These are phyloP conservation scores for Cyclina sinensis DNA, from an alignment of 1,140 invertebrate species.

Conservation along the genomic window DNA sequence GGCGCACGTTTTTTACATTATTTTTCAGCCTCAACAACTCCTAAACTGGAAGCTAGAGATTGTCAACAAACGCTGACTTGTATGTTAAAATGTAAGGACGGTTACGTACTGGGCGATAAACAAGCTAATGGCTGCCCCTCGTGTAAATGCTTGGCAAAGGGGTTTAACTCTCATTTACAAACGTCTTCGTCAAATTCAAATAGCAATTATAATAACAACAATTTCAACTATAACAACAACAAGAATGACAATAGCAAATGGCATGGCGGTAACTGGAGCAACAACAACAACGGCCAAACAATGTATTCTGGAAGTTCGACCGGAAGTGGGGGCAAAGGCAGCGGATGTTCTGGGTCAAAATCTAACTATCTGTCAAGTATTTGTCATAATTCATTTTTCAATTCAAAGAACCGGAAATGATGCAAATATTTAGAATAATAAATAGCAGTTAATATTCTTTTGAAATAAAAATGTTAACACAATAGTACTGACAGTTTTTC, in stretches of 20 bases:
- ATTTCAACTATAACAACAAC: conserved; percentile 9
- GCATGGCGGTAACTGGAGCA: neutral
- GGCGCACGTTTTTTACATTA: too few species aligned
- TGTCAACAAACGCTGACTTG: conserved; percentile 39
- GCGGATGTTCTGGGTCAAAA: conserved; percentile 7
- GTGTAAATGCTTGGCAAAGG: conserved; percentile 44
- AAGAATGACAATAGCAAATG: neutral
- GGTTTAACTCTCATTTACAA: neutral
- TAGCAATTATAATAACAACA: conserved; percentile 1
- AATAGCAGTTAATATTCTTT: too few species aligned
- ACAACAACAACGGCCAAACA: neutral
- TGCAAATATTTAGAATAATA: too few species aligned
- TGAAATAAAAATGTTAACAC: too few species aligned
- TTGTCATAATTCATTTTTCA: too few species aligned
- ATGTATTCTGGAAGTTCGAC: neutral
- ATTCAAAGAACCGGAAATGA: too few species aligned
- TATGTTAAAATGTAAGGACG: conserved; percentile 57
- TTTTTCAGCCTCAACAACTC: conserved; percentile 2
- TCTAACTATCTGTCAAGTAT: conserved; percentile 1
- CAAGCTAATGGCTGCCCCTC: conserved; percentile 37
- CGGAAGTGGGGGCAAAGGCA: neutral
- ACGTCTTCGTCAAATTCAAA: neutral
- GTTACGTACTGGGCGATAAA: conserved; percentile 31
- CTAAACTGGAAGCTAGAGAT: conserved; percentile 6
- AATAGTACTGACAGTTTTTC: too few species aligned